phyloP scores from a whole-genome alignment of 2,797 vertebrate genomes.

The Pseudochaenichthys georgianus region DNA sequence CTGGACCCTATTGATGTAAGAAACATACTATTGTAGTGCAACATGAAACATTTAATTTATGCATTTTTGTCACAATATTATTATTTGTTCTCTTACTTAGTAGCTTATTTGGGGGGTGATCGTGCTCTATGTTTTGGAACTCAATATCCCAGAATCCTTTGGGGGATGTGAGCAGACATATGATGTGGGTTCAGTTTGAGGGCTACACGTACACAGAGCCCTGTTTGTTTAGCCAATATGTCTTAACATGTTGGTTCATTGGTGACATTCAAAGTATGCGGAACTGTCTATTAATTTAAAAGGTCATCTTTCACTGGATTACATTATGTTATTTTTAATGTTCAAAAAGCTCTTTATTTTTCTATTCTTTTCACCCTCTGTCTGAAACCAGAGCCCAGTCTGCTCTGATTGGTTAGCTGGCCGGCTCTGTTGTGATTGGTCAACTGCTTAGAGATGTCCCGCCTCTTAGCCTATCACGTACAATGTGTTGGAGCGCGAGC shows the following conservation, averaged over 20 bases:
- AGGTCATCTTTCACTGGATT: too few species aligned
- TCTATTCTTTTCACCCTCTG: too few species aligned
- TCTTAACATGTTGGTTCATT: not conserved
- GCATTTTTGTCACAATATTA: not conserved
- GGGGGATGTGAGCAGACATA: not conserved
- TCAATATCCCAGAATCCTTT: not conserved
- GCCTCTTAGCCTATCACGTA: too few species aligned
- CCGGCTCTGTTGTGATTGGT: too few species aligned
- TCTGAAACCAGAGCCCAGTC: too few species aligned
- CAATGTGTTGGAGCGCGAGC: too few species aligned
- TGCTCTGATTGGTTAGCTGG: too few species aligned
- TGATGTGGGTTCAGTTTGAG: not conserved
- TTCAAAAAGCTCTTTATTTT: too few species aligned
- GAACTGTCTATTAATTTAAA: not conserved
- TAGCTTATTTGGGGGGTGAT: not conserved
- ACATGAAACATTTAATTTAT: not conserved
- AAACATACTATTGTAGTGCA: too few species aligned
- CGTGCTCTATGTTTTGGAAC: not conserved
- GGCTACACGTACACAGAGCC: not conserved
- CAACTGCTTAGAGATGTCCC: too few species aligned
- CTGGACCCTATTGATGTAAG: too few species aligned
- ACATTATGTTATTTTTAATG: too few species aligned
- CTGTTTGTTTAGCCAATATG: not conserved
- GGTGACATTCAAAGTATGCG: not conserved
- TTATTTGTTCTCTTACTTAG: not conserved